Base-by-base conservation (phyloP, 2,113 vertebrate genomes). In the Dipodomys ordii region DNA sequence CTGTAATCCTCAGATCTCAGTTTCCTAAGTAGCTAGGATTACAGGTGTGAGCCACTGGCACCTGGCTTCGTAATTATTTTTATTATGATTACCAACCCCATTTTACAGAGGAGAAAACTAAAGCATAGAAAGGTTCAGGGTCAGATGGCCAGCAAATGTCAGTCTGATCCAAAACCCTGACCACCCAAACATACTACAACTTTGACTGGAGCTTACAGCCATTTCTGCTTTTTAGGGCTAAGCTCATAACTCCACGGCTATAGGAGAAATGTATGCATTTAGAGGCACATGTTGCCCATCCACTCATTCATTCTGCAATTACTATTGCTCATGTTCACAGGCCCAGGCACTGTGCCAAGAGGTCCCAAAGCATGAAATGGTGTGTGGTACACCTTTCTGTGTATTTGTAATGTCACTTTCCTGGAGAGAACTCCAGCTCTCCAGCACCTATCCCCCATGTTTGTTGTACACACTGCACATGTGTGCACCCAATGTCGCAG, bases 31-130 rank as follows among this genome's bases (percentile, higher is more conserved):
- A 49, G 49, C 49, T 49, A 49, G 49, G 49, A 49, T 49, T 11
- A 49, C 49, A 49, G 49, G 49, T 49, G 49, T 49, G 49, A 49
- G 49, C 49, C 49, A 49, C 49, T 49, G 12, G 49, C 49, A 49
- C 49, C 49, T 49, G 49, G 49, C 49, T 49, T 49, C 49, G 1
- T 11, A 49, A 49, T 49, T 49, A 49, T 49, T 49, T 49, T 49
- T 49, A 62, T 19, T 22, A 62, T 18, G 53, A 49, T 68, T 62
- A 78, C 44, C 57, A 62, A 11, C 28, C 44, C 53, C 16, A 32
- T 85, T 77, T 86, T 92, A 44, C 32, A 88, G 27, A 72, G 62
- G 28, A 79, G 18, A 39, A 93, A 94, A 95, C 49, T 18, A 16
- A 92, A 72, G 39, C 25, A 68, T 27, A 77, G 28, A 89, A 73